phyloP scores from a whole-genome alignment of 2,888 invertebrate genomes.

The Ischnus inquisitorius region DNA sequence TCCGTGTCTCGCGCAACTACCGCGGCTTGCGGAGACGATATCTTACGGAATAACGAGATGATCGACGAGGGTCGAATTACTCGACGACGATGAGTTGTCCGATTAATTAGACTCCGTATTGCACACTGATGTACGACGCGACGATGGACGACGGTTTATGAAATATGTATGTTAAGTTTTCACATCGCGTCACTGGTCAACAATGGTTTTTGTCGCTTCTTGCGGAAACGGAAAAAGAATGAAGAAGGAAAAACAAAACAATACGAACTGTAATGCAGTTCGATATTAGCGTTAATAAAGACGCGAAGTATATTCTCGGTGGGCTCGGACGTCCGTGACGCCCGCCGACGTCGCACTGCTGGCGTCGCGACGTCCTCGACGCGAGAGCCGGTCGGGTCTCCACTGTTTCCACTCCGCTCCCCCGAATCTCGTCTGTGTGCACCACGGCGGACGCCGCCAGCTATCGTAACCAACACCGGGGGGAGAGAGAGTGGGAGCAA shows the following conservation, averaged over 20 bases:
- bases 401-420: constrained; percentile 53
- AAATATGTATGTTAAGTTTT: background rate
- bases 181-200: constrained; percentile 40
- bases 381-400: constrained; percentile 71
- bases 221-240: constrained; percentile 14
- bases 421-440: constrained; percentile 25
- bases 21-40: background rate
- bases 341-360: constrained; percentile 80
- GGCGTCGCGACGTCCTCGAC: constrained; percentile 81
- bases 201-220: background rate
- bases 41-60: constrained; percentile 59
- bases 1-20: background rate
- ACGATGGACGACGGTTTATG: background rate
- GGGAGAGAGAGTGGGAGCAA: constrained; percentile 70
- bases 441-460: constrained; percentile 8
- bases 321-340: constrained; percentile 72
- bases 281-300: constrained; percentile 11
- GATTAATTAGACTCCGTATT: constrained; percentile 44
- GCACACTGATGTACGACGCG: background rate
- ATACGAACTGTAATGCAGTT: background rate
- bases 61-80: constrained; percentile 33
- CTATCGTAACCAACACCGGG: constrained; percentile 27
- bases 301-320: constrained; percentile 39
- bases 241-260: too few species aligned
- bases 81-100: constrained; percentile 26